Evolutionary conservation across 2,797 vertebrate genomes (phyloP).

Genomic region (Scarus forsteni): DNA sequence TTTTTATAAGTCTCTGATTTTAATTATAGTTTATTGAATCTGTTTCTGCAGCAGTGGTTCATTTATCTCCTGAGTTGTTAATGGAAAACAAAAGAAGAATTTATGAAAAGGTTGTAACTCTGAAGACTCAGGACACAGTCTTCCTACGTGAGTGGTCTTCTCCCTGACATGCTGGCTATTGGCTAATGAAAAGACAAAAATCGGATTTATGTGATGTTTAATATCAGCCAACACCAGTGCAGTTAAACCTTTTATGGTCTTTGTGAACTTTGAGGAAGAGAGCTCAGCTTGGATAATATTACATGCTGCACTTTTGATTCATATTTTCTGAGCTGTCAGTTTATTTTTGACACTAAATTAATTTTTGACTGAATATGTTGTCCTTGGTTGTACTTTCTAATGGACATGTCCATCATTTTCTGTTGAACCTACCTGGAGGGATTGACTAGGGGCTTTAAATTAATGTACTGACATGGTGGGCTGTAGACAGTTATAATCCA

Average conservation of each 20-base stretch:
- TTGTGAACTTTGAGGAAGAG: conserved; percentile 68
- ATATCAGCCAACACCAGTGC: conserved; percentile 74
- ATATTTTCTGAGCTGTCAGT: conserved; percentile 63
- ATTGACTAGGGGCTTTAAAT: conserved; percentile 67
- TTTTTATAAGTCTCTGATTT: too few species aligned
- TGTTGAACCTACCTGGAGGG: conserved; percentile 60
- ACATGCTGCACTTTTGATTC: conserved; percentile 57
- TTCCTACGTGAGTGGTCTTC: conserved; percentile 64
- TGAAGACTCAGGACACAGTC: conserved; percentile 39
- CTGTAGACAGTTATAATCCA: conserved; percentile 23
- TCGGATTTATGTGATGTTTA: conserved; percentile 68
- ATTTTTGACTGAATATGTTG: conserved; percentile 70
- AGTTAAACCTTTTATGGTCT: conserved; percentile 71
- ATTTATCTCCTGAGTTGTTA: neutral
- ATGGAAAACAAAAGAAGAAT: conserved; percentile 55
- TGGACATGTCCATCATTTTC: conserved; percentile 80
- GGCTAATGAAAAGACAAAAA: conserved; percentile 67
- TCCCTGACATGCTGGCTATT: conserved; percentile 65
- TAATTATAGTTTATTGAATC: too few species aligned
- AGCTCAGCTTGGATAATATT: conserved; percentile 55
- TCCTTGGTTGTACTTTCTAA: conserved; percentile 73
- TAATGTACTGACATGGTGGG: conserved; percentile 56
- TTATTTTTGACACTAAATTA: conserved; percentile 69
- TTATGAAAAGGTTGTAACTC: conserved; percentile 60
- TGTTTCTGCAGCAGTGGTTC: too few species aligned